Percentiles rank a stretch among this genome's conserved stretches.
phyloP scores from a whole-genome alignment of 2,797 vertebrate species.

The Fistularia tabacaria region DNA sequence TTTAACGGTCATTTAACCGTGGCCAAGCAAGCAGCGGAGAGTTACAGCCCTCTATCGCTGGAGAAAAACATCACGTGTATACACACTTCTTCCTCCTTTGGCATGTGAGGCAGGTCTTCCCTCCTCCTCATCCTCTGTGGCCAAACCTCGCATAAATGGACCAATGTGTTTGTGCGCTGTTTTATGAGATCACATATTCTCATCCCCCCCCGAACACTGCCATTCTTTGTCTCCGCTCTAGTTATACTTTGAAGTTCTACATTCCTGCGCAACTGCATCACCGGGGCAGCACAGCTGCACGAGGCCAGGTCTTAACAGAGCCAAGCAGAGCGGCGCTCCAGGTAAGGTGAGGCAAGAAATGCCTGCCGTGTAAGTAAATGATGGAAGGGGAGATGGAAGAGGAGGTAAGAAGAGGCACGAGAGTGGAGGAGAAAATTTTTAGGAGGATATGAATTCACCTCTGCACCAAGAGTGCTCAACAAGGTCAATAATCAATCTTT shows the following conservation, averaged over 20 bases:
- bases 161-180: conserved; percentile 61
- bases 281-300: conserved; percentile 59
- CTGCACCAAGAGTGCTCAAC: neutral
- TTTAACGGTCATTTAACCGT: conserved; percentile 53
- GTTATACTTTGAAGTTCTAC: conserved; percentile 70
- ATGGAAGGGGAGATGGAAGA: conserved; percentile 29
- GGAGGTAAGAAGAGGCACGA: neutral
- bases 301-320: conserved; percentile 40
- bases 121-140: conserved; percentile 35
- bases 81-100: conserved; percentile 38
- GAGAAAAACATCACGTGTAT: conserved; percentile 55
- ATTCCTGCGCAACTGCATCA: conserved; percentile 77
- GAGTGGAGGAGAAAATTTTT: neutral
- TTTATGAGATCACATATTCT: conserved; percentile 74
- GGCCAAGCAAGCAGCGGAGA: conserved; percentile 28
- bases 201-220: conserved; percentile 60
- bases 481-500: neutral
- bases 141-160: conserved; percentile 51
- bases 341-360: conserved; percentile 61
- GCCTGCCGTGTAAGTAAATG: conserved; percentile 25
- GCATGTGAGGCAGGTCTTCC: conserved; percentile 49
- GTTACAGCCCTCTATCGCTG: conserved; percentile 38
- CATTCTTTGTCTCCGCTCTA: conserved; percentile 62
- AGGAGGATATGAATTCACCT: neutral
- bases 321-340: conserved; percentile 15